These are phyloP conservation scores for Drosophila niveifrons DNA, from an alignment of 2,888 invertebrate genomes.

Conservation along the genomic window DNA sequence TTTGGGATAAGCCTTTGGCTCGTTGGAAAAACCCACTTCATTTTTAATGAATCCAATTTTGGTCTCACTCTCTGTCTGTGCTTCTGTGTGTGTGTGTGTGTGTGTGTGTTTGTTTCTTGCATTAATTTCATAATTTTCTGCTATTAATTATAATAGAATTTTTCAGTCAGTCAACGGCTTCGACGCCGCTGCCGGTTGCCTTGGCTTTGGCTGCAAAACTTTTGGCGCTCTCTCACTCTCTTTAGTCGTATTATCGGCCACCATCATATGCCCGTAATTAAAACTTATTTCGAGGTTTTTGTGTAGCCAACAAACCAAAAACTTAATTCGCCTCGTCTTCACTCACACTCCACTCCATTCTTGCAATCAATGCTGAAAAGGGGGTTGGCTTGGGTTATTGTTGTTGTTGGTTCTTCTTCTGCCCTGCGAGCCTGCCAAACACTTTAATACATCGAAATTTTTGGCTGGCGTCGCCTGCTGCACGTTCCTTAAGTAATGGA, in stretches of 20 bases:
- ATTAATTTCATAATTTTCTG: conserved; percentile 80
- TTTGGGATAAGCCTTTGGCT: conserved; percentile 66
- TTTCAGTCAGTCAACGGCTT: conserved; percentile 75
- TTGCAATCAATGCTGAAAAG: conserved; percentile 49
- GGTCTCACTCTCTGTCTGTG: conserved; percentile 60
- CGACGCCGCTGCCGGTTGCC: conserved; percentile 55
- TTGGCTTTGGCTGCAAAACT: conserved; percentile 67
- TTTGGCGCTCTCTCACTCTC: conserved; percentile 38
- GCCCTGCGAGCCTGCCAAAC: conserved; percentile 53
- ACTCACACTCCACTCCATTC: neutral
- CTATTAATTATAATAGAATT: conserved; percentile 80
- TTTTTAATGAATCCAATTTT: conserved; percentile 80
- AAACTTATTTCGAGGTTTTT: conserved; percentile 79
- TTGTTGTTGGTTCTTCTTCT: conserved; percentile 26
- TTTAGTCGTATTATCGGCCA: conserved; percentile 74
- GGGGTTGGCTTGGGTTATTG: neutral
- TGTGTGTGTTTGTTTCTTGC: conserved; percentile 63
- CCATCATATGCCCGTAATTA: conserved; percentile 81
- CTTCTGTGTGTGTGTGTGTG: conserved; percentile 12
- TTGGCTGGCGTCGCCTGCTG: conserved; percentile 61
- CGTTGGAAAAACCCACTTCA: conserved; percentile 68
- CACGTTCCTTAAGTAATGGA: conserved; percentile 79
- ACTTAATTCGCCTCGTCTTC: conserved; percentile 64
- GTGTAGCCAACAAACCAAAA: conserved; percentile 78
- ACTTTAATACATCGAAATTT: conserved; percentile 78